These are phyloP conservation scores for Dreissena rostriformis DNA, from an alignment of 1,140 invertebrate species.

Conservation along the genomic window DNA sequence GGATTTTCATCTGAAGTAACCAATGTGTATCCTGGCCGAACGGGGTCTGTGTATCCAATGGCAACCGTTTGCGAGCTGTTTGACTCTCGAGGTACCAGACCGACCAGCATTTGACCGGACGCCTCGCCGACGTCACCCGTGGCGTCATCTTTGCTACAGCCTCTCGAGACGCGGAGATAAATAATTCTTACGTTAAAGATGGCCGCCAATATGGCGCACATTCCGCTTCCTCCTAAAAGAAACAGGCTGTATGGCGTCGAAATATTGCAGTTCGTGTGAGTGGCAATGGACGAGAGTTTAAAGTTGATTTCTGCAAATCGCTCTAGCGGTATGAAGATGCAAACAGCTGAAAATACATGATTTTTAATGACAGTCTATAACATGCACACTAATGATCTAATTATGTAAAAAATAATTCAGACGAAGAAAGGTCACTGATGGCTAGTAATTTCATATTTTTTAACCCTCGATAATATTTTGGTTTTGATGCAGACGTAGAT, in stretches of 20 bases:
- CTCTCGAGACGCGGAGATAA: background rate
- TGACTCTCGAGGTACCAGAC: background rate
- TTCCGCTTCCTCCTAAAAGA: background rate
- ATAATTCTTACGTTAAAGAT: conserved; percentile 7
- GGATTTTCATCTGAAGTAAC: too few species aligned
- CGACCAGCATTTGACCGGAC: background rate
- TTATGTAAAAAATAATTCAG: too few species aligned
- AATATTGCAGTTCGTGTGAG: background rate
- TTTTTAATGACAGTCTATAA: too few species aligned
- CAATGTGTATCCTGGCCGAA: background rate
- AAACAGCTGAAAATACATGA: background rate
- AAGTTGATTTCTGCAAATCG: background rate
- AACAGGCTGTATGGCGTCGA: background rate
- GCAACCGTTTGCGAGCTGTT: background rate
- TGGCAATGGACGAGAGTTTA: background rate
- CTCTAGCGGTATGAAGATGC: background rate
- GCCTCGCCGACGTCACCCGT: background rate
- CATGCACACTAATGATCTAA: too few species aligned
- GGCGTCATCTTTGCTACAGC: background rate
- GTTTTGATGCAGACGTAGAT: too few species aligned
- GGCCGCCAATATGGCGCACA: background rate
- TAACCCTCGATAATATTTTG: too few species aligned
- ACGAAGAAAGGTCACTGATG: too few species aligned
- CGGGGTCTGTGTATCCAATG: background rate
- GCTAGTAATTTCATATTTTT: too few species aligned